Base-by-base conservation (phyloP, 2,888 invertebrate species). In the Zeuzera pyrina region DNA sequence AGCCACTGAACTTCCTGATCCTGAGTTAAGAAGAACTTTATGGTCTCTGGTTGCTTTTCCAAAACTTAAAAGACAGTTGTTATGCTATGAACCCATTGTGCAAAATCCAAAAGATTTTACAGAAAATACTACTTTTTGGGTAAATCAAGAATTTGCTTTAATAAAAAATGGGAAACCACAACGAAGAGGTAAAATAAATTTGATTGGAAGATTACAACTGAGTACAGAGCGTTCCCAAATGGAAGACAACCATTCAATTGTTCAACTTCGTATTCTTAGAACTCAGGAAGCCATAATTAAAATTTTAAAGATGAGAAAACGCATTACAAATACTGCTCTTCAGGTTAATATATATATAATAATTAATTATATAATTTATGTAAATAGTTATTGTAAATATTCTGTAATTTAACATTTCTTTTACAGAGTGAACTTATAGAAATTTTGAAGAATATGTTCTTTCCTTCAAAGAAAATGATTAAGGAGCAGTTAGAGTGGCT, bases 401-500 rank as follows among this genome's bases (percentile, higher is more conserved):
- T 22, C 1, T 2, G 8, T 10, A 22, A 4, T 22, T 5, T 22
- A 10, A 11, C n/a, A 22, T 2, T 22, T 22, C 7, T 22, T 22
- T 73, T 74, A 33, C 71, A 88, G 88, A 94, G 96, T 34, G 98
- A 99, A 84, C 86, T 99, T 36, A 93, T 99, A 11, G 98, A 99
- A 79, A 97, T 99, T 63, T 84, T 99, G 52, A 98, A 98, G 83
- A 97, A 98, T 67, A 98, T 99, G 97, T 99, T 99, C 87, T 85
- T 98, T 61, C 99, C 99, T 14, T 96, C 97, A 42, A 97, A 97
- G 77, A 98, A 98, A 79, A 95, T 99, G 93, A 98, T 99, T 53
- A 99, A 99, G 77, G 98, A 99, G 78, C 98, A 99, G 79, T 88
- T 99, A 31, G 99, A 99, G 74, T 99, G 98, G 98, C 89, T 99